Evolutionary conservation across 2,113 vertebrate species (phyloP).

Genomic region (Colinus virginianus): DNA sequence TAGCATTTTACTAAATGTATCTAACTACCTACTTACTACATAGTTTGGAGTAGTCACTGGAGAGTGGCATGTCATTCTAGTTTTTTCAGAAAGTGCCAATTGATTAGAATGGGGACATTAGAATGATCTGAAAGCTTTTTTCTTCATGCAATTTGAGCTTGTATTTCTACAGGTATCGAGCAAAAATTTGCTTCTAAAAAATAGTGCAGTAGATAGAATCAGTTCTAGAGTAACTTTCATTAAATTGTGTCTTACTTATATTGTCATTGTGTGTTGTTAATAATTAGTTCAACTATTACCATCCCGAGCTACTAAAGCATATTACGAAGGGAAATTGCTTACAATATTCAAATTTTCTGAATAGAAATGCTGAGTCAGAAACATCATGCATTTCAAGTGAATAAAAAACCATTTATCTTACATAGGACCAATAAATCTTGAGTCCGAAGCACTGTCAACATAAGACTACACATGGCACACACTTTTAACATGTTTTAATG

Average conservation of each 20-base stretch:
- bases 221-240: neutral
- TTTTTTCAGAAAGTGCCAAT: accelerated
- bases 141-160: neutral
- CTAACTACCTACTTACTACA: neutral
- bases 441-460: neutral
- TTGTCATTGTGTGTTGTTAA: neutral
- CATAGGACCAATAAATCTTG: neutral
- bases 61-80: neutral
- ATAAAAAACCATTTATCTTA: neutral
- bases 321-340: neutral
- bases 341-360: neutral
- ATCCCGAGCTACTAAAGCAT: neutral
- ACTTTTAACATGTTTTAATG: neutral
- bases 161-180: neutral
- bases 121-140: neutral
- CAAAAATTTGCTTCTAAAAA: neutral
- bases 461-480: neutral
- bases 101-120: neutral
- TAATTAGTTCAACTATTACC: neutral
- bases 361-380: neutral
- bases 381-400: neutral
- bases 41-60: neutral
- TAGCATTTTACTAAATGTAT: neutral
- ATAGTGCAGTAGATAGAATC: neutral
- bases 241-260: neutral